phyloP scores from a whole-genome alignment of 2,113 vertebrate species.

The Glaucomys volans region DNA sequence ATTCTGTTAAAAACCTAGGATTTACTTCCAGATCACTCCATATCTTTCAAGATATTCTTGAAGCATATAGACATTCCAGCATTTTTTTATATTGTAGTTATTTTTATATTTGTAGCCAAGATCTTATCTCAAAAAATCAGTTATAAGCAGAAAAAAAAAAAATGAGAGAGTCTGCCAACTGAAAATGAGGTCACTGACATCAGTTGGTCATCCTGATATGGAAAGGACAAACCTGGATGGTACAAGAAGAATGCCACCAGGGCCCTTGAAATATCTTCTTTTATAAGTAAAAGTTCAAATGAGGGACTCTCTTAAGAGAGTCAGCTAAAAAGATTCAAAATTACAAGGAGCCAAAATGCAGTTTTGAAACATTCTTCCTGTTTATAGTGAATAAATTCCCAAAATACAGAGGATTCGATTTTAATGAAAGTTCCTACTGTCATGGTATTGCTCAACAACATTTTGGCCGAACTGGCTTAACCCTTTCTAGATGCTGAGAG shows the following conservation, averaged over 20 bases:
- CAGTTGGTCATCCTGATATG: rapidly evolving
- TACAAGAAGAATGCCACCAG: too few relatives aligned
- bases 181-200: background rate
- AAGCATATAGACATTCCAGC: background rate
- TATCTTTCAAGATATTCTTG: background rate
- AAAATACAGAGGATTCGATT: constrained; percentile 62
- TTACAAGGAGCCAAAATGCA: constrained; percentile 48
- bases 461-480: background rate
- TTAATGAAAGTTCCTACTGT: constrained; percentile 59
- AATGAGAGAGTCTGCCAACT: background rate
- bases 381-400: constrained; percentile 68
- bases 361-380: constrained; percentile 74
- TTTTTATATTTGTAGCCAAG: background rate
- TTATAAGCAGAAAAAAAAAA: background rate
- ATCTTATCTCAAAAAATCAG: background rate
- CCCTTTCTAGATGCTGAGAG: background rate
- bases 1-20: background rate
- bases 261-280: background rate
- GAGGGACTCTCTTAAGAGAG: constrained; percentile 24
- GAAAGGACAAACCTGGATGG: background rate
- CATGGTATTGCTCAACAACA: constrained; percentile 18
- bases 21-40: background rate
- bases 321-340: constrained; percentile 59
- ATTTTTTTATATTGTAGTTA: background rate
- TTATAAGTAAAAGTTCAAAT: constrained; percentile 48